Conservation (phyloP, 2,888 invertebrate genomes). For the Boloria euphrosyne region DNA sequence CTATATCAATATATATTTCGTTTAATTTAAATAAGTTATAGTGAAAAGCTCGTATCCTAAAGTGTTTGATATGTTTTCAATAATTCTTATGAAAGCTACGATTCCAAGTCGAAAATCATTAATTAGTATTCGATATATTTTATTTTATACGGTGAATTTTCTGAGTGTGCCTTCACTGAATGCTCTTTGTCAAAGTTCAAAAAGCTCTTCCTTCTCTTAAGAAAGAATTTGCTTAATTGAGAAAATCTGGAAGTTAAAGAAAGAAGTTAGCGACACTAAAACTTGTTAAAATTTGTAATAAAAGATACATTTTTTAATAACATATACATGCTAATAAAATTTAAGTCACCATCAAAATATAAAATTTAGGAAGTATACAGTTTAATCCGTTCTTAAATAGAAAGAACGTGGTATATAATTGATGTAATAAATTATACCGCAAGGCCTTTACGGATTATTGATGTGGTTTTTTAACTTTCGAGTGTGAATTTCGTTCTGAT, state of each 20-base stretch:
- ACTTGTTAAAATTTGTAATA: neutral
- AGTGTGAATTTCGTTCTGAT: constrained; percentile 1
- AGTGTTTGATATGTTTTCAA: no score
- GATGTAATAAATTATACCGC: constrained; percentile 21
- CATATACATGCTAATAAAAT: neutral
- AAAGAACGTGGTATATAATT: constrained; percentile 7
- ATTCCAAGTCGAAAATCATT: no score
- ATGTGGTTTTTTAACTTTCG: constrained; percentile 18
- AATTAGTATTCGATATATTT: no score
- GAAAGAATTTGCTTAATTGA: no score
- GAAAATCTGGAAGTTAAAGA: no score
- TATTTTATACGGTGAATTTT: no score
- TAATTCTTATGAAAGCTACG: no score
- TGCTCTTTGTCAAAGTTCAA: no score
- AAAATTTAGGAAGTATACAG: constrained; percentile 1
- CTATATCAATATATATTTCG: neutral
- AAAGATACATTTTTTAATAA: neutral
- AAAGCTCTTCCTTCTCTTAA: no score
- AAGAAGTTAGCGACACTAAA: neutral
- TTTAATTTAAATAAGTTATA: neutral
- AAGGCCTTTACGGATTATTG: constrained; percentile 11
- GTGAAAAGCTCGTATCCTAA: no score
- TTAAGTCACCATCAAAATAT: constrained; percentile 2
- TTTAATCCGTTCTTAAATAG: constrained; percentile 2
- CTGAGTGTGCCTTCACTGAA: no score